Base-by-base conservation (phyloP, 2,797 vertebrate species). In the Falco columbarius region DNA sequence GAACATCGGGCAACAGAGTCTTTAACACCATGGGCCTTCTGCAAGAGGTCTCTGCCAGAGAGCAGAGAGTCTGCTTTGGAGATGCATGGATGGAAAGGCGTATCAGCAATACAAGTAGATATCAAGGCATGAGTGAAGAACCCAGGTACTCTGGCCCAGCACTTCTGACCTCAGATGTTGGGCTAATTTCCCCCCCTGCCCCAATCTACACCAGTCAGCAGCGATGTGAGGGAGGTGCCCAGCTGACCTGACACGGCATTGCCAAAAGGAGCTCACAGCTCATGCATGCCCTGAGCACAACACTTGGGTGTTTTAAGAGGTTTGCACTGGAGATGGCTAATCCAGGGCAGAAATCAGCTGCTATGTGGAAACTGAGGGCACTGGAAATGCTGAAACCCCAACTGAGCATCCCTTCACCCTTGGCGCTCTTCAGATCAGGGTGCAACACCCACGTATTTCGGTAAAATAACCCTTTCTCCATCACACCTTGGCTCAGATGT, bases 211-310 rank as follows among this genome's bases (percentile, higher is more conserved):
- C 20, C n/a, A 13, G 15, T 5, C n/a, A 66, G 62, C 62, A 23
- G 27, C 3, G 29, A 52, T 3, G 10, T 47, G n/a, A 56, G 49
- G 27, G 23, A 59, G 22, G 71, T 13, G 13, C 44, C 36, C 61
- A 6, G 44, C 30, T 36, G 63, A 52, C 54, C n/a, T 7, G 19
- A 22, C 18, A 3, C 3, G 4, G 24, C 47, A 12, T 7, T 2
- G 32, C 36, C 32, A 4, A 7, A 8, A 44, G 56, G 1, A 26
- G n/a, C n/a, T 17, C 9, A 6, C 30, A 49, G 56, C 56, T 63
- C 58, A 4, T 1, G 4, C 24, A 0, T 2, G 6, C 17, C 58
- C 42, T 6, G 22, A 42, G 30, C 34, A 8, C 24, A 65, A 27
- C 67, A 6, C 42, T 47, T 18, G 1, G 1, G 22, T 3, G 9